Conservation (phyloP, 2,797 vertebrate species). For the Characodon lateralis region DNA sequence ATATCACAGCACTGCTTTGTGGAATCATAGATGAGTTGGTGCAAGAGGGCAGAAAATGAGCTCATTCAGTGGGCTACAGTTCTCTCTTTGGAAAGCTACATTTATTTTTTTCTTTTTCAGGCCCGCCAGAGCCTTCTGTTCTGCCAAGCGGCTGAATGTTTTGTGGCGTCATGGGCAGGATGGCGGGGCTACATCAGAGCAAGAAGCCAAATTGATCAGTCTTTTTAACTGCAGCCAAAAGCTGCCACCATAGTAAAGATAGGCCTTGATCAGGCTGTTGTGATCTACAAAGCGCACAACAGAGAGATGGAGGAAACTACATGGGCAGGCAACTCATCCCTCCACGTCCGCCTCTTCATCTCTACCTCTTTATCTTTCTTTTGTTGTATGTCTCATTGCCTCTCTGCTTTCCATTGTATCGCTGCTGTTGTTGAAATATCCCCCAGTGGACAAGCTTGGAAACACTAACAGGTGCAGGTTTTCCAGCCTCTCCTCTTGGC, state of each 20-base stretch:
- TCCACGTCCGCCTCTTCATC: conserved; percentile 16
- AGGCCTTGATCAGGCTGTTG: conserved; percentile 69
- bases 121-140: conserved; percentile 48
- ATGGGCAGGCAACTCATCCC: conserved; percentile 37
- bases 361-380: conserved; percentile 14
- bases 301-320: conserved; percentile 50
- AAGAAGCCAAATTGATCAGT: conserved; percentile 67
- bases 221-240: conserved; percentile 75
- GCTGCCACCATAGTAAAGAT: conserved; percentile 72
- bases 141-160: conserved; percentile 78
- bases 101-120: conserved; percentile 60
- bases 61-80: conserved; percentile 66
- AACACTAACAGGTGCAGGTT: conserved; percentile 56
- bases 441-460: conserved; percentile 33
- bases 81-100: conserved; percentile 61
- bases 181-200: conserved; percentile 47
- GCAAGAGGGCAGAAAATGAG: conserved; percentile 69
- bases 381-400: conserved; percentile 16
- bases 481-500: conserved; percentile 46
- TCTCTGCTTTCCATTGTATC: conserved; percentile 22
- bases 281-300: conserved; percentile 62
- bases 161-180: conserved; percentile 72
- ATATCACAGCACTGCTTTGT: conserved; percentile 53
- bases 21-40: conserved; percentile 57
- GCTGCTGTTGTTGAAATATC: conserved; percentile 8